These are phyloP conservation scores for Mamestra configurata DNA, from an alignment of 1,140 invertebrate genomes.

Conservation along the genomic window DNA sequence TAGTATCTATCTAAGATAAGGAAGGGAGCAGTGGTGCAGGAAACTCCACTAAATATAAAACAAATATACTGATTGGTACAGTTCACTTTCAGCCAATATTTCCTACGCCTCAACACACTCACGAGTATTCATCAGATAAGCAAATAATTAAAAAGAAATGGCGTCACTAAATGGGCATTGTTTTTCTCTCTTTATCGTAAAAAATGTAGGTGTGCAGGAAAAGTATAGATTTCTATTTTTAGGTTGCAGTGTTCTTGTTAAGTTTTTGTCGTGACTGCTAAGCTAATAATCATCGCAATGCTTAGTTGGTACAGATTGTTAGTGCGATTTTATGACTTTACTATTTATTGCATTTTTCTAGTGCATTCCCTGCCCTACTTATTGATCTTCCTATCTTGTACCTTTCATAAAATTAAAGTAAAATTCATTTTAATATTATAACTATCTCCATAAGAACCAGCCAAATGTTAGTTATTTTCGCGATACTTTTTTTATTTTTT, in stretches of 20 bases:
- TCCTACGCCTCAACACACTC: background rate
- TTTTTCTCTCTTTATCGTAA: background rate
- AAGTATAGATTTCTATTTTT: background rate
- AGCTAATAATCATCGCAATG: background rate
- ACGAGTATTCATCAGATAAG: background rate
- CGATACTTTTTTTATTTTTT: too few species aligned
- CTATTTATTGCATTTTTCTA: background rate
- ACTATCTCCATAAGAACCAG: too few species aligned
- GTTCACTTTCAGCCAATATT: background rate
- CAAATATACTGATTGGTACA: too few species aligned
- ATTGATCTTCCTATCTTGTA: too few species aligned
- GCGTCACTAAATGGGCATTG: background rate
- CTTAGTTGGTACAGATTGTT: background rate
- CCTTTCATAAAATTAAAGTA: too few species aligned
- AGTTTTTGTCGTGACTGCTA: background rate
- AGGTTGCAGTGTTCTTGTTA: background rate
- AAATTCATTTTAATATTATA: too few species aligned
- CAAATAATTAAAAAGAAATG: background rate
- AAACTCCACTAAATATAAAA: too few species aligned
- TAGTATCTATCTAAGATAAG: too few species aligned
- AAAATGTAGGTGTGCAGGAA: background rate
- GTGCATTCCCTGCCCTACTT: too few species aligned
- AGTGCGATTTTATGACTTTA: background rate
- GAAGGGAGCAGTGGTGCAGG: too few species aligned
- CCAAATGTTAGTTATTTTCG: too few species aligned